Evolutionary conservation across 2,888 invertebrate species (phyloP), one percentile per base, ranked within the genome.

Genomic region (Andrena fulva): DNA sequence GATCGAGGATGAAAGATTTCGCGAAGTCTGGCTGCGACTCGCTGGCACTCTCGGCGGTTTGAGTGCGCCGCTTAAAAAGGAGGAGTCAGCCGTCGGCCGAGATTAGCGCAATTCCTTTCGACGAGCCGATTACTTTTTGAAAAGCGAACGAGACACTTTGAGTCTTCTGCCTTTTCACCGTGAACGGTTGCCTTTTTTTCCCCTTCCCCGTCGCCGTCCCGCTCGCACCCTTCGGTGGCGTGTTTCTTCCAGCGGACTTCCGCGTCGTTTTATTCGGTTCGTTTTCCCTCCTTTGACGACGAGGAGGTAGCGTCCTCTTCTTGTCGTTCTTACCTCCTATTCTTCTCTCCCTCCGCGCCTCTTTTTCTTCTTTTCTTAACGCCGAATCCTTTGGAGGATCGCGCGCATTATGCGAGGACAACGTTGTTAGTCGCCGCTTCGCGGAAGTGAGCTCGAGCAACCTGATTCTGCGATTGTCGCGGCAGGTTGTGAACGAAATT

Each of bases 61-160:
- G 24, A 62, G 70, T 56, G 67, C 59, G 54, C 63, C 63, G 62
- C 69, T 80, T 80, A 83, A 83, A 63, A 79, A 78, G 80, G 78
- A 85, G 69, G 64, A 68, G 72, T 80, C 82, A 83, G 42, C 81
- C 73, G 77, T 64, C 63, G 60, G 70, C 52, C 29, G 80, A 84
- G 81, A 88, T 88, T 85, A 85, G 80, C 85, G 84, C 86, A 86
- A 86, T 87, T 88, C 67, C 71, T 80, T 85, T 70, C 84, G 80
- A 80, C 67, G 80, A 72, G 86, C 82, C 84, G 81, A 81, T 82
- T 81, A 81, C 81, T 75, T 81, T 79, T 82, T 81, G 68, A 80
- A 82, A 76, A 76, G 82, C 67, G 82, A 76, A 70, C 73, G 60
- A 80, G 81, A 82, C 66, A 80, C 82, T 82, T 82, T 71, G 69